Evolutionary conservation across 2,888 invertebrate genomes (phyloP).

Genomic region (Brachyopa scutellaris): DNA sequence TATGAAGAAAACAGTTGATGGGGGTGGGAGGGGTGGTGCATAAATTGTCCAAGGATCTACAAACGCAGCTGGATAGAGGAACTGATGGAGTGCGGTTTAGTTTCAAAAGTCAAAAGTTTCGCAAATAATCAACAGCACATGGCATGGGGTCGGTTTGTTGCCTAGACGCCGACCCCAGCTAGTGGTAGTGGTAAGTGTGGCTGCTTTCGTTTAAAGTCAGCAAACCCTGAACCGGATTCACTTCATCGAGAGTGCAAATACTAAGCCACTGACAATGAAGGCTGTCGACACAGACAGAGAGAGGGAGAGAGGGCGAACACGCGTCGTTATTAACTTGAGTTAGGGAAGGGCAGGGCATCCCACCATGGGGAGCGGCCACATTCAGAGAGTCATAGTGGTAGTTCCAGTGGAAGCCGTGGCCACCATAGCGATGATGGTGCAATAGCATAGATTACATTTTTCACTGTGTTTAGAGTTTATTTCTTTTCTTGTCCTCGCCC

Average conservation of each 20-base stretch:
- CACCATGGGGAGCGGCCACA: not conserved
- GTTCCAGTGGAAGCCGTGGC: conserved; percentile 11
- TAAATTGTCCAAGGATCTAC: conserved; percentile 55
- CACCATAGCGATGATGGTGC: not conserved
- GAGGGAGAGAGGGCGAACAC: not conserved
- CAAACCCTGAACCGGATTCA: conserved; percentile 35
- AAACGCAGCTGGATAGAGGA: conserved; percentile 47
- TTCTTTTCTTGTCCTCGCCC: conserved; percentile 51
- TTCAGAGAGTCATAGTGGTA: not conserved
- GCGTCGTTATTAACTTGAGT: conserved; percentile 24
- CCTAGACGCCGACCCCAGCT: not conserved
- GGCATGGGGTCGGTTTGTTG: conserved; percentile 45
- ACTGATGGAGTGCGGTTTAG: conserved; percentile 65
- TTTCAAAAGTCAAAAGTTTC: conserved; percentile 67
- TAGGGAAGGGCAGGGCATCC: not conserved
- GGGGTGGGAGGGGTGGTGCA: conserved; percentile 6
- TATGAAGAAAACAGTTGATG: conserved; percentile 47
- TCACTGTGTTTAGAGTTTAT: conserved; percentile 20
- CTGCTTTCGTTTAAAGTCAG: conserved; percentile 46
- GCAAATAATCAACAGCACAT: conserved; percentile 69
- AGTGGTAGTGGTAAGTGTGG: conserved; percentile 21
- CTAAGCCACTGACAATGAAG: conserved; percentile 35
- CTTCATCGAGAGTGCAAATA: conserved; percentile 31
- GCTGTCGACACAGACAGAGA: conserved; percentile 36
- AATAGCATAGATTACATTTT: conserved; percentile 34